Evolutionary conservation across 2,888 invertebrate species (phyloP), one percentile per base, ranked within the genome.

Genomic region (Zygaena filipendulae): DNA sequence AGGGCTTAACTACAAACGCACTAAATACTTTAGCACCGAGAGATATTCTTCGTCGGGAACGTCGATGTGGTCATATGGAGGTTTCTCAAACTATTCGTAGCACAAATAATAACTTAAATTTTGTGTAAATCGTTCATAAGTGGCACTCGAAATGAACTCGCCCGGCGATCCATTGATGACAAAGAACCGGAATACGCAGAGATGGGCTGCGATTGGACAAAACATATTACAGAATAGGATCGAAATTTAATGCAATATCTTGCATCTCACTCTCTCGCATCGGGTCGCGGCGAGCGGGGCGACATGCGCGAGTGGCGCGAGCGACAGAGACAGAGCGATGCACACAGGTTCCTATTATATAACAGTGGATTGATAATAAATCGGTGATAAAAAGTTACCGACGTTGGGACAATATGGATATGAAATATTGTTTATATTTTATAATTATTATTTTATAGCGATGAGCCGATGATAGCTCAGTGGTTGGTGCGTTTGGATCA

Each of bases 131-230:
- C 53, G 51, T 44, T 47, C 44, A 49, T 45, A 41, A 66, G 57
- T 45, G 49, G 52, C 57, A 67, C 66, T 55, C 45, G 54, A 59
- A 67, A 69, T 84, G 79, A 82, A 84, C 82, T 82, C 74, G 79
- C 68, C 85, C 82, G 80, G 79, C 81, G 77, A 81, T 82, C 83
- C 85, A 85, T 85, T 85, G 85, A 85, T 85, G 85, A 85, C 84
- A 84, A 84, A 85, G 84, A 84, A 83, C 74, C 79, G 77, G 83
- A 83, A 83, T 81, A 81, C 80, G 75, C 72, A 59, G 66, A 75
- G 79, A 77, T 77, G 72, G 71, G 61, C 63, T 75, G 72, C 80
- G 82, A 85, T 85, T 85, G 16, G 85, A 72, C 75, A 62, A 66
- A 60, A 62, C 64, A 53, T 16, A 16, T 64, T 62, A 66, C 64